Base-by-base conservation (phyloP, 2,797 vertebrate species). In the Carduelis carduelis region DNA sequence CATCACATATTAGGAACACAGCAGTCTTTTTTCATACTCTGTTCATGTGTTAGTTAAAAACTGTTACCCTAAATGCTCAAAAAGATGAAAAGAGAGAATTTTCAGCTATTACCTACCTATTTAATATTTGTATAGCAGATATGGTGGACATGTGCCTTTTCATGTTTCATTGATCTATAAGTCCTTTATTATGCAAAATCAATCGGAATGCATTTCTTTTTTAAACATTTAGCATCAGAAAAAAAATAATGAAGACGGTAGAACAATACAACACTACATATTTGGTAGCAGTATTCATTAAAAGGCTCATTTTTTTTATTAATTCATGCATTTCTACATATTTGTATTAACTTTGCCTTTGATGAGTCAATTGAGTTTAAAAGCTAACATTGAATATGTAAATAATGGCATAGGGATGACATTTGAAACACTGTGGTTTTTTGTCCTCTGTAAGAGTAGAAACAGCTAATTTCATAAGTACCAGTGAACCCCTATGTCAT, bases 81-180 rank as follows among this genome's bases (percentile, higher is more conserved):
- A 91, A 91, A 84, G 63, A 91, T 93, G 26, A 89, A 94, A 91
- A 93, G 61, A 75, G 35, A 81, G 7, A 11, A 56, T 91, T 94
- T 92, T 81, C 56, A 59, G 57, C 76, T 93, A 66, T 83, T 89
- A 69, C 65, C 61, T 91, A 23, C 26, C 18, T 87, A 86, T 88
- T 83, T 91, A 70, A 76, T 94, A 27, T 65, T 27, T 66, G 3
- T 32, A 30, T 60, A 72, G 32, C 32, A 86, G 72, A 84, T 86
- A 83, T 16, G 14, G 44, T 64, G 59, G 41, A 49, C 26, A 28
- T 59, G 28, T 53, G 74, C 41, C 49, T 90, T 95, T 94, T 95
- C 68, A 84, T 53, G 46, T 93, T 91, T 70, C 47, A 66, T 43
- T 88, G 52, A 60, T 90, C 61, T 88, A 3, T 83, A 49, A 81